Percentiles rank a stretch among this genome's conserved stretches.
These are phyloP conservation scores for Bruchidius siliquastri DNA, from an alignment of 2,888 invertebrate species.

Conservation along the genomic window DNA sequence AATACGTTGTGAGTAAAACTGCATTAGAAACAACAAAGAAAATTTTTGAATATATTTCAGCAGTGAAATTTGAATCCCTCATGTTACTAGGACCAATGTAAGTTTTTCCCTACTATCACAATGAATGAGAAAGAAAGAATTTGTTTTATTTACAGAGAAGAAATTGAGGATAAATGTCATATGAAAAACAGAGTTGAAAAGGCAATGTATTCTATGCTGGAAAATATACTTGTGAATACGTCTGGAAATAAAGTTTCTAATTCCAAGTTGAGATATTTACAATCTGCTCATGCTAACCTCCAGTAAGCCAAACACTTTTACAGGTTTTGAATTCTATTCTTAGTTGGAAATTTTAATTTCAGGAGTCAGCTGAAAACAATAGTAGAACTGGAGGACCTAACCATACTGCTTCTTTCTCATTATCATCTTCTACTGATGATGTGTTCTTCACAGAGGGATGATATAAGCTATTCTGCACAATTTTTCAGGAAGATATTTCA, in stretches of 20 bases:
- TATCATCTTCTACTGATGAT: neutral
- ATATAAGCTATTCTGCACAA: neutral
- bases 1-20: neutral
- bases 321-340: neutral
- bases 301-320: neutral
- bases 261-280: neutral
- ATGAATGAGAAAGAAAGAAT: neutral
- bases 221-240: neutral
- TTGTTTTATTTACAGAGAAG: neutral
- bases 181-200: neutral
- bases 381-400: neutral
- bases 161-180: neutral
- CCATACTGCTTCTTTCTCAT: neutral
- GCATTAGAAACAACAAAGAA: neutral
- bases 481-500: neutral
- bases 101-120: neutral
- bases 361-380: neutral
- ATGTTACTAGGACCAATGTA: neutral
- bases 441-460: neutral
- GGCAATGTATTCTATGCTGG: neutral
- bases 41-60: neutral
- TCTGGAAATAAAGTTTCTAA: neutral
- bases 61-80: neutral
- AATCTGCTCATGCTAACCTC: neutral
- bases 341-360: neutral